Evolutionary conservation across 35 echinoderm and acorn worm genomes (phyloP), one percentile per base, ranked within the genome.

Genomic region (Ophiothrix spiculata): DNA sequence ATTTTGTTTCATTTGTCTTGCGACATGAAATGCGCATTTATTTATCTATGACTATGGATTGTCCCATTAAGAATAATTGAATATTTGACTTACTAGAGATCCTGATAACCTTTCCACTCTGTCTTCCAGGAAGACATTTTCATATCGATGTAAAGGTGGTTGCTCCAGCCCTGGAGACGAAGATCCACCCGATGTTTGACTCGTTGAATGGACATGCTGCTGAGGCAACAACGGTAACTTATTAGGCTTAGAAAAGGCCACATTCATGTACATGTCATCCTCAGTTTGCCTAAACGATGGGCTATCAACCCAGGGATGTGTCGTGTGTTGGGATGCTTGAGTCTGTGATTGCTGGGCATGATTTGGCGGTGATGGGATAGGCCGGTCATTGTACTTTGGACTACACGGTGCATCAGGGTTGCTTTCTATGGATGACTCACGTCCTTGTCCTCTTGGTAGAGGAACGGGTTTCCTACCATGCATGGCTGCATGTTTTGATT

Each of bases 191-290:
- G 60, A 69, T n/a, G n/a, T n/a, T 69, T 69, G 60, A 6, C 60
- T 25, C 60, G 60, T 15, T 69, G 60, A 69, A 2, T 69, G 60
- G 3, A 15, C 60, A 6, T 15, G n/a, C 42, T 49, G 60, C 29
- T 69, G 60, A 69, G 60, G 8, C 4, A 28, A 25, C 60, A 69
- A 69, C 23, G 8, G 60, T 2, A 69, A 28, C 25, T 69, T 69
- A 28, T 90, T 90, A 15, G 75, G 73, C 76, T 90, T 90, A 39
- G 45, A 11, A 42, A 90, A 90, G 12, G 88, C 88, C 29, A 90
- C 80, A 31, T 90, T 90, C 88, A 90, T 90, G 74, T 90, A 90
- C 38, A 80, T 90, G n/a, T 90, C 88, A 35, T 90, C 88, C 76
- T 56, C 88, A 31, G 80, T 40, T n/a, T 37, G 80, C 39, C 39